phyloP scores from a whole-genome alignment of 2,888 invertebrate species.

The Cerastoderma edule region DNA sequence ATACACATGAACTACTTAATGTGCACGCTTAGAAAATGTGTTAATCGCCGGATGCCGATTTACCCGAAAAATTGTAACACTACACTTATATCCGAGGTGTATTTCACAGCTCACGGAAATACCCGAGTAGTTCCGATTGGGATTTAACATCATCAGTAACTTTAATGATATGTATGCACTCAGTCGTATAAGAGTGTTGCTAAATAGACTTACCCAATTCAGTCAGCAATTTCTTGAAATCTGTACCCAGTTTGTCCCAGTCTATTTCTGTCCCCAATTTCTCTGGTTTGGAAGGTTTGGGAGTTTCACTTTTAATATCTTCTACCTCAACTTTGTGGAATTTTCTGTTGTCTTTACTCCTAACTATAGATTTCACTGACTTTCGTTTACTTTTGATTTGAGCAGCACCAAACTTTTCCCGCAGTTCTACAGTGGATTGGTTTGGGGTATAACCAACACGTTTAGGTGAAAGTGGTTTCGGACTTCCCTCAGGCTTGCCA shows the following conservation, averaged over 20 bases:
- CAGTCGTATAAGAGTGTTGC: not conserved
- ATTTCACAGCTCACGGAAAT: too few relatives aligned
- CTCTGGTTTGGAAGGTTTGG: slow-evolving; percentile 38
- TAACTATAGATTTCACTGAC: slow-evolving; percentile 30
- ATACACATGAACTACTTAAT: too few relatives aligned
- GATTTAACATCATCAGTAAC: too few relatives aligned
- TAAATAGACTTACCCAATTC: slow-evolving; percentile 12
- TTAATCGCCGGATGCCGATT: too few relatives aligned
- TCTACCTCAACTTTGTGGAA: slow-evolving; percentile 33
- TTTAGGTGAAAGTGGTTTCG: slow-evolving; percentile 8
- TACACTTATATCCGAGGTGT: too few relatives aligned
- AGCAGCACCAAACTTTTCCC: slow-evolving; percentile 8
- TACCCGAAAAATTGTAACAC: too few relatives aligned
- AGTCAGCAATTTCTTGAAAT: slow-evolving; percentile 14
- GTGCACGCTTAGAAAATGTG: too few relatives aligned
- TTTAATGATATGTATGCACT: not conserved
- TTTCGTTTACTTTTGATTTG: slow-evolving; percentile 22
- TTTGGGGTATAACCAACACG: not conserved
- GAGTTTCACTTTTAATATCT: slow-evolving; percentile 16
- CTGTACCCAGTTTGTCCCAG: slow-evolving; percentile 24
- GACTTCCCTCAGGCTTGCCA: not conserved
- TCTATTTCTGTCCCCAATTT: slow-evolving; percentile 43
- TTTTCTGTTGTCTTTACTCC: slow-evolving; percentile 32
- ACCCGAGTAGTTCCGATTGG: too few relatives aligned
- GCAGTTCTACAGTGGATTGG: not conserved